Evolutionary conservation across 2,797 vertebrate species (phyloP).

Genomic region (Protonibea diacanthus): DNA sequence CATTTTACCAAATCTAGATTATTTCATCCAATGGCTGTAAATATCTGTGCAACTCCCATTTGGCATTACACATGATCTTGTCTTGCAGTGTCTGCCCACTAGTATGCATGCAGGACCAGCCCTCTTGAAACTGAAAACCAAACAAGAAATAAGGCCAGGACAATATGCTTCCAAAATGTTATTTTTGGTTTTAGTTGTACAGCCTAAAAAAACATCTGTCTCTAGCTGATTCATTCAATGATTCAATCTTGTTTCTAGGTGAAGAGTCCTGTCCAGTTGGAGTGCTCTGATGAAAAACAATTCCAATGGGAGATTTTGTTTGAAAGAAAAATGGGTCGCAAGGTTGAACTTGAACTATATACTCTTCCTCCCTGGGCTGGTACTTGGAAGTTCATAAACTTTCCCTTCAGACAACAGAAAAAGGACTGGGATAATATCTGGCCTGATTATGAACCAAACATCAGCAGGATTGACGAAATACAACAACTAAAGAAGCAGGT

Average conservation of each 20-base stretch:
- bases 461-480: constrained; percentile 16
- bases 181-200: neutral
- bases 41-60: too few relatives aligned
- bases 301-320: constrained; percentile 64
- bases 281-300: constrained; percentile 1
- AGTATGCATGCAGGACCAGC: neutral
- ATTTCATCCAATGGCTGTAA: too few relatives aligned
- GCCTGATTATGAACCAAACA: constrained; percentile 47
- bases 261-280: constrained; percentile 36
- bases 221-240: neutral
- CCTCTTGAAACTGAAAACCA: neutral
- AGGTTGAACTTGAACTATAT: constrained; percentile 15
- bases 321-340: neutral
- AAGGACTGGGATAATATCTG: constrained; percentile 73
- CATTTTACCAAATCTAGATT: too few relatives aligned
- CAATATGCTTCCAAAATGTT: neutral
- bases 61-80: too few relatives aligned
- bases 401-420: constrained; percentile 74
- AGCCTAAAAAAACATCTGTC: neutral
- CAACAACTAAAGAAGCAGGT: constrained; percentile 61
- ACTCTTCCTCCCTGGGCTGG: constrained; percentile 73
- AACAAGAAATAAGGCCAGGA: neutral
- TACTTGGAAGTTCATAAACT: constrained; percentile 80
- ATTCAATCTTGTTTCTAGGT: constrained; percentile 53
- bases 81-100: too few relatives aligned